Conservation (phyloP, 2,797 vertebrate genomes). For the Scolopax bukidnonensis region DNA sequence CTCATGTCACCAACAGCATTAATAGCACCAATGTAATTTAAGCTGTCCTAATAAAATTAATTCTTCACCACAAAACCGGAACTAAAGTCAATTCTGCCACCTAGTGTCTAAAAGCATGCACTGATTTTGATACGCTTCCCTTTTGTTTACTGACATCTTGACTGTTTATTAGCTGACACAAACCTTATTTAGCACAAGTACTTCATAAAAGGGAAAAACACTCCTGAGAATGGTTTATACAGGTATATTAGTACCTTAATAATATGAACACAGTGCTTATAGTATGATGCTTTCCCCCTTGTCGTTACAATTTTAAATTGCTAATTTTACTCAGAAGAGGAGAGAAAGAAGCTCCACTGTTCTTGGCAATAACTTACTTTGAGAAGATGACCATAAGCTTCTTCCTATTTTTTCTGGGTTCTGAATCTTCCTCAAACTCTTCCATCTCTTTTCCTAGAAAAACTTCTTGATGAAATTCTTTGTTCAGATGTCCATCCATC, state of each 20-base stretch:
- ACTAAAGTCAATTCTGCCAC: not conserved
- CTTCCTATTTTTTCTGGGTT: slow-evolving; percentile 88
- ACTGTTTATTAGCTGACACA: not conserved
- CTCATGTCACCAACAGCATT: not conserved
- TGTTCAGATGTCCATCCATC: slow-evolving; percentile 94
- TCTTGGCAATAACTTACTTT: slow-evolving; percentile 82
- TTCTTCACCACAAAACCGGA: not conserved
- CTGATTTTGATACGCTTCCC: not conserved
- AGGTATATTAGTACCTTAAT: not conserved
- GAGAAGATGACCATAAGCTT: slow-evolving; percentile 92
- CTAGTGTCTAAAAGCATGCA: not conserved
- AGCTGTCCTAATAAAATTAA: not conserved
- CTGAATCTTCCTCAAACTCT: slow-evolving; percentile 92
- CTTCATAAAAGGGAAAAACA: not conserved
- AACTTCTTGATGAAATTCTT: slow-evolving; percentile 95
- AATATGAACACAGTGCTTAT: not conserved
- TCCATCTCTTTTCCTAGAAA: slow-evolving; percentile 94
- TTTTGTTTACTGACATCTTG: not conserved
- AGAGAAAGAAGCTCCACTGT: not conserved
- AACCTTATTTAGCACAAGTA: not conserved
- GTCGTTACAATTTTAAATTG: accelerated
- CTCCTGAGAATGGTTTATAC: not conserved
- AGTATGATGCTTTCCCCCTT: not conserved
- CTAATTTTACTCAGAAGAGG: not conserved
- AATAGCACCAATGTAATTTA: not conserved